These are phyloP conservation scores for Parnassius mnemosyne DNA, from an alignment of 2,888 invertebrate species.

Conservation along the genomic window DNA sequence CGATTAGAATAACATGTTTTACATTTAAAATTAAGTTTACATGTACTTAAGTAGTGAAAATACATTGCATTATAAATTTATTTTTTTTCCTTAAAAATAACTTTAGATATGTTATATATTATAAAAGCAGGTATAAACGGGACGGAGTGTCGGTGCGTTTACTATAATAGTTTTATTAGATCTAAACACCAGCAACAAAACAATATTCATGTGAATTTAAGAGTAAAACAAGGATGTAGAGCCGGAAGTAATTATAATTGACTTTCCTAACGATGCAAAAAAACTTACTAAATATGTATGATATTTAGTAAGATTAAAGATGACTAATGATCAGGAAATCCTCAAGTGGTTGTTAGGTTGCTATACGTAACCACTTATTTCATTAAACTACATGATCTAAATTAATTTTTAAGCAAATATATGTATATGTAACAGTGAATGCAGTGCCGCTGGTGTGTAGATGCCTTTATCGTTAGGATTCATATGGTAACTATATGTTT, in stretches of 20 bases:
- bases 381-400: too few species aligned
- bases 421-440: constrained; percentile 7
- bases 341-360: too few species aligned
- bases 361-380: too few species aligned
- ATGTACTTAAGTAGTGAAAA: constrained; percentile 40
- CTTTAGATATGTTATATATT: constrained; percentile 26
- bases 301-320: too few species aligned
- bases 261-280: background rate
- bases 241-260: background rate
- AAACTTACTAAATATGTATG: background rate
- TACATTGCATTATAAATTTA: constrained; percentile 35
- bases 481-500: constrained; percentile 75
- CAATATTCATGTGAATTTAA: background rate
- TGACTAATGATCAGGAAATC: too few species aligned
- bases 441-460: constrained; percentile 39
- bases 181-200: constrained; percentile 47
- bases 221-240: background rate
- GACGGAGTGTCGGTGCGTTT: constrained; percentile 37
- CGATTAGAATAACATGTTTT: background rate
- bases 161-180: constrained; percentile 38
- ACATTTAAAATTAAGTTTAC: constrained; percentile 28
- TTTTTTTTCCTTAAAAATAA: constrained; percentile 31
- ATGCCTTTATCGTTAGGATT: constrained; percentile 60
- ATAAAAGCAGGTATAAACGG: constrained; percentile 34
- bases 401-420: background rate